Evolutionary conservation across 1,140 invertebrate species (phyloP), one percentile per base, ranked within the genome.

Genomic region (Luehdorfia chinensis): DNA sequence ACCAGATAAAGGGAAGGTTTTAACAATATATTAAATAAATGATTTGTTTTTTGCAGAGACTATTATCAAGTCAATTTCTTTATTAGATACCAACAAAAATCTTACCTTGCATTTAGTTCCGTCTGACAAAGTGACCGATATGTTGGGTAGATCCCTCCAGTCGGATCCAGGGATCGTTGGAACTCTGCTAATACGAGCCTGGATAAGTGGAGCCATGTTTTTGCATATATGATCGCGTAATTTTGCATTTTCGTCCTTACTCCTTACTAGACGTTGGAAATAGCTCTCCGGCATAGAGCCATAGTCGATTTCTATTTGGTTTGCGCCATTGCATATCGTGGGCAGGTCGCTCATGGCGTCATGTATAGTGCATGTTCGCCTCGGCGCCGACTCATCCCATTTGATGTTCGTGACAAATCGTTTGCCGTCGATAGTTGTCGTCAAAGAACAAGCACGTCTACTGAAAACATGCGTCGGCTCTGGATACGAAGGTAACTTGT

Each of bases 111-210:
- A 86, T 52, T 88, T 90, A 13, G 88, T 92, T 45, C 94, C 94
- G 81, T 96, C 94, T 5, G 87, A 89, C 4, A 96, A 84, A 30
- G 88, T 79, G 0, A 95, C 88, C 9, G 89, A 89, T 55, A 94
- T 90, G 68, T 97, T 97, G 0, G 95, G 95, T 4, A 97, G 83
- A 84, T 96, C 94, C 46, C 95, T 88, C 95, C 95, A 97, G 74
- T 97, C 95, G 3, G 94, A 92, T 6, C 94, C 95, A 7, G 90
- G 90, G 7, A 86, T 87, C 1, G 90, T 90, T 11, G 95, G 95
- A 50, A 96, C 93, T 52, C 94, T 87, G 23, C 88, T 84, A 61
- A 97, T 96, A 33, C 95, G 88, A 2, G 93, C 93, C 68, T 92
- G 92, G 2, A 95, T 93, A 8, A 96, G 73, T 1, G 93, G 89